phyloP scores from a whole-genome alignment of 2,888 invertebrate genomes.

The Drosophila nr. perissopoda region DNA sequence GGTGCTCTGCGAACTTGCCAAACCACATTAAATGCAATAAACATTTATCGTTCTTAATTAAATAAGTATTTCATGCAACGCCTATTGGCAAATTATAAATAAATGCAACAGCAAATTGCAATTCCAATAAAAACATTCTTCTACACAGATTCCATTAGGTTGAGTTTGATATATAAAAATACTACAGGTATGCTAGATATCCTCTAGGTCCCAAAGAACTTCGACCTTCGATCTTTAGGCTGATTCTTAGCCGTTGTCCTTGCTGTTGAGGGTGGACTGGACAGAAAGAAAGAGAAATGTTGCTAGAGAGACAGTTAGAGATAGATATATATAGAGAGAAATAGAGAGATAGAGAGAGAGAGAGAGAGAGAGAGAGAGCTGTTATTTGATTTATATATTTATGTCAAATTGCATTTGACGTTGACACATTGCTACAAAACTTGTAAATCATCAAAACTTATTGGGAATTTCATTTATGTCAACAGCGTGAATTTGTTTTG shows the following conservation, averaged over 20 bases:
- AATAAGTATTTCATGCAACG: slow-evolving; percentile 26
- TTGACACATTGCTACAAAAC: slow-evolving; percentile 33
- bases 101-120: not conserved
- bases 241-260: not conserved
- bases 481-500: slow-evolving; percentile 34
- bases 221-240: not conserved
- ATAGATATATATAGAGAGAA: not conserved
- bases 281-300: no score
- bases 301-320: no score
- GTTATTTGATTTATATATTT: not conserved
- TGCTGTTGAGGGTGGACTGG: not conserved
- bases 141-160: not conserved
- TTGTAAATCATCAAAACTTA: slow-evolving; percentile 76
- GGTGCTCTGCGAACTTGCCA: slow-evolving; percentile 48
- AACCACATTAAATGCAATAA: slow-evolving; percentile 43
- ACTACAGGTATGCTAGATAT: not conserved
- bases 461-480: slow-evolving; percentile 65
- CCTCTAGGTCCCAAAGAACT: not conserved
- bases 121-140: not conserved
- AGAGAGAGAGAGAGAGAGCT: not conserved
- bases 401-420: slow-evolving; percentile 18
- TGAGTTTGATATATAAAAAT: not conserved
- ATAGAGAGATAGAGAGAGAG: not conserved
- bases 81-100: slow-evolving; percentile 1
- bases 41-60: slow-evolving; percentile 31